A percentile compares a stretch with the other conserved stretches of the same genome.
phyloP scores from a whole-genome alignment of 2,888 invertebrate species.

The Hypsopygia costalis region DNA sequence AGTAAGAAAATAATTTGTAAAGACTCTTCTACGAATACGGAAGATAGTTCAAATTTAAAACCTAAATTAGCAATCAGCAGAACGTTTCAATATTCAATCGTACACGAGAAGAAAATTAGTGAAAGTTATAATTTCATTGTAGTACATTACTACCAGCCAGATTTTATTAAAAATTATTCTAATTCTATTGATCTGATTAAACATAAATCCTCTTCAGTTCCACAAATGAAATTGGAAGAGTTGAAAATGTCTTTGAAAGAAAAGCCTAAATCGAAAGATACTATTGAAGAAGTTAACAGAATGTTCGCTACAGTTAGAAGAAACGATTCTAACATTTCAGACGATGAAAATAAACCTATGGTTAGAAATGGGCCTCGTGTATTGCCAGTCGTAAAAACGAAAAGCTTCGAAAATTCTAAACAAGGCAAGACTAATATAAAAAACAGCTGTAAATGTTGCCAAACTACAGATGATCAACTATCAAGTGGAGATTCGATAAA shows the following conservation, averaged over 20 bases:
- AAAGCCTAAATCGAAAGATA: conserved; percentile 54
- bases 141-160: conserved; percentile 42
- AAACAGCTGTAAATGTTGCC: conserved; percentile 36
- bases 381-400: conserved; percentile 57
- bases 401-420: conserved; percentile 8
- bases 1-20: conserved; percentile 36
- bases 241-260: conserved; percentile 53
- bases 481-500: conserved; percentile 53
- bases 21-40: conserved; percentile 50
- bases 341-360: conserved; percentile 47
- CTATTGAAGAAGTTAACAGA: conserved; percentile 64
- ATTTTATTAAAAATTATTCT: conserved; percentile 24
- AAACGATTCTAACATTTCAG: conserved; percentile 19
- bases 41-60: conserved; percentile 19
- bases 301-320: conserved; percentile 62
- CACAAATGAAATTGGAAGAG: conserved; percentile 70
- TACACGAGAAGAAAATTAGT: conserved; percentile 22
- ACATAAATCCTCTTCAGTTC: conserved; percentile 64
- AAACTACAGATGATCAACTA: conserved; percentile 35
- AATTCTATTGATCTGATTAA: conserved; percentile 41
- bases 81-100: conserved; percentile 47
- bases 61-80: conserved; percentile 36
- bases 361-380: conserved; percentile 59
- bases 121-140: conserved; percentile 40
- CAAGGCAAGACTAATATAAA: conserved; percentile 9